Base-by-base conservation (phyloP, 2,888 invertebrate genomes). In the Pammene aurita region DNA sequence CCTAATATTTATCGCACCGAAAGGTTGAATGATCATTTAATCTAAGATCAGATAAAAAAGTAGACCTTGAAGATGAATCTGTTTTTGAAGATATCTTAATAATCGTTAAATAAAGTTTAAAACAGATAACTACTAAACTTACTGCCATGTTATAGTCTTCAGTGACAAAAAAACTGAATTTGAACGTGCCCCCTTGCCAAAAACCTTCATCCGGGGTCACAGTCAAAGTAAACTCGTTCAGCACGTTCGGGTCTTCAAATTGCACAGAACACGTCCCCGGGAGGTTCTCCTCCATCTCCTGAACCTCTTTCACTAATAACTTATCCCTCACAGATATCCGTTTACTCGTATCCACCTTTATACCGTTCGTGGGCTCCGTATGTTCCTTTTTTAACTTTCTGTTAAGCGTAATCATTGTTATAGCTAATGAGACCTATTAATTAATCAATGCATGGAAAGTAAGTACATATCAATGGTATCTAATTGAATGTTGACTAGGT, bases 131-230 rank as follows among this genome's bases (percentile, higher is more conserved):
- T 9, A 9, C 10, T 6, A 7, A 13, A 94, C 95, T 94, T 94
- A 98, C 98, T 87, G 96, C 96, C 95, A 98, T 98, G 89, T 98
- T 98, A 93, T 98, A 98, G 76, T 98, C 98, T 83, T 98, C 98
- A 34, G 98, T 96, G 70, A 98, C 97, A 80, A 94, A 94, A 76
- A 98, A 94, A 81, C 95, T 94, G 89, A 99, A 99, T 83, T 94
- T 94, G 89, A 98, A 99, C 76, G 93, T 94, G 44, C 98, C 98
- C 67, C 96, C 96, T 79, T 94, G 93, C 97, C 98, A 98, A 82
- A 95, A 96, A 0, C 98, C 98, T 88, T 98, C 97, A 76, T 97
- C 96, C 2, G 98, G 97, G 68, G 94, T 89, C 67, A 98, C 96
- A 58, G 94, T 94, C 74, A 98, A 91, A 52, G 93, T 93, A 85